Evolutionary conservation across 2,113 vertebrate genomes (phyloP), one percentile per base, ranked within the genome.

Genomic region (Hippocampus mohnikei): DNA sequence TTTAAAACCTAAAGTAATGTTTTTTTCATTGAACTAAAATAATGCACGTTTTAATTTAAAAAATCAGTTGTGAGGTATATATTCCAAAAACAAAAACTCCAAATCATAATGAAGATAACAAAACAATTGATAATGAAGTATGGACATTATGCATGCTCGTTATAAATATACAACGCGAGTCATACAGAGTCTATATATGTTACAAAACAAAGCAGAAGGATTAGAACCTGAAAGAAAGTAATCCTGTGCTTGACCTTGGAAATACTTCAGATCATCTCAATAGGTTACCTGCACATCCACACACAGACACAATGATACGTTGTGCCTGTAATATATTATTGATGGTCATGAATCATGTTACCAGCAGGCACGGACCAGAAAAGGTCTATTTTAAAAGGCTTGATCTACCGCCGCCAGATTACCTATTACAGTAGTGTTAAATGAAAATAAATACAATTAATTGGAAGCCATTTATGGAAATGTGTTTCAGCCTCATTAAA

Each of bases 241-340:
- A 87, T 79, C 74, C 72, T 44, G 67, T n/a, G 52, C 20, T 16
- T 78, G 86, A 83, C 85, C 81, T 89, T 88, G 86, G 66, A 81
- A 83, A 79, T 81, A 82, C 80, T 84, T 77, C 67, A 67, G 73
- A 81, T 85, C 70, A 77, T 85, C 71, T 86, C 76, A 77, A 66
- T 70, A 87, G 80, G 67, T 81, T 86, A 73, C 72, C 71, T 82
- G 73, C 66, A 73, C 73, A 71, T 81, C 74, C 66, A 73, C 85
- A 78, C 75, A 74, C 80, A 79, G 83, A 80, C 74, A 81, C 80
- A 84, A 77, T 80, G 79, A 83, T 91, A 83, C 80, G 91, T 93
- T 91, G 91, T 90, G 88, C 89, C 90, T 90, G 80, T 59, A 59
- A 87, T 93, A 86, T 84, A 93, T 92, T 92, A 92, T 93, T 92